Evolutionary conservation across 2,888 invertebrate species (phyloP), one percentile per base, ranked within the genome.

Genomic region (Nemoura dubitans): DNA sequence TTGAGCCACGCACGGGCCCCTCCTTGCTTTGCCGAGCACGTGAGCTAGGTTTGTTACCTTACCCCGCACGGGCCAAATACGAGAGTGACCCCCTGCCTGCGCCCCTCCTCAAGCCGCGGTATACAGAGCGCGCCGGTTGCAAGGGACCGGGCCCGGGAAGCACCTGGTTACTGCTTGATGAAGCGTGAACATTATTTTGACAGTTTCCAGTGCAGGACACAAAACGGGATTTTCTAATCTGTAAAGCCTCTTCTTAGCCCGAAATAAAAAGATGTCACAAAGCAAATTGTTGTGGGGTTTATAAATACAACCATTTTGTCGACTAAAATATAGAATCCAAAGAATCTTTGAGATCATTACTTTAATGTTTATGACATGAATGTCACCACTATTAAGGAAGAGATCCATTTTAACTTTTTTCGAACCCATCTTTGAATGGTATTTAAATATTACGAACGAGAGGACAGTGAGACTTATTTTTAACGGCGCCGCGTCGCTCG

Each of bases 381-480:
- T 84, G 84, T 84, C 84, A 84, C 59, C 59, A 25, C 84, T 84
- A 84, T 84, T 84, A 84, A 84, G 84, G 84, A 84, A 84, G 29
- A 59, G 76, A 84, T 84, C 84, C 84, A 84, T 84, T 84, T 83
- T 78, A 78, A 5, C 1, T 59, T 76, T 84, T 83, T 76, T 86
- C 28, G 59, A 76, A 82, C 85, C 87, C 87, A 85, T 87, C 87
- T 85, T 87, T 87, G 85, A 87, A 82, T 85, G 26, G 59, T 59
- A 59, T 59, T 59, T 59, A 59, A 59, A 59, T 59, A 59, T 59
- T 59, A 59, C 59, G 59, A 36, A 59, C 59, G 59, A 59, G 21
- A 59, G 59, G n/a, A n/a, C n/a, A 59, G 21, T 21, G 59, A 59
- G 59, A 59, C 59, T 59, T 59, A 59, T 59, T 59, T 59, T 59